Conservation (phyloP, 2,113 vertebrate species). For the Tetraodon nigroviridis region DNA sequence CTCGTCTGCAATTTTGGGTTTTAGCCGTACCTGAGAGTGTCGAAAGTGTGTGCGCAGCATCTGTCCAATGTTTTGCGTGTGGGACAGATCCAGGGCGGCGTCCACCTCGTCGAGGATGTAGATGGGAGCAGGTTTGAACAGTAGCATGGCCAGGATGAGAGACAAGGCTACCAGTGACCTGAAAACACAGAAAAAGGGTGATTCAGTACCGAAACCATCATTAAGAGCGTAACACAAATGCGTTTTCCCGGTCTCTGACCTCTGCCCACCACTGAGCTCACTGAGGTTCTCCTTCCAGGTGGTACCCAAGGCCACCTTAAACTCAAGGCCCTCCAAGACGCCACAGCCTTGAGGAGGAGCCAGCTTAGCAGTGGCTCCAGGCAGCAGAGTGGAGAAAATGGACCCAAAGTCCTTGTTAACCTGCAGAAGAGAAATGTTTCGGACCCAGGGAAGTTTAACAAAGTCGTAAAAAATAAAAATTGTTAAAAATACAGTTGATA, state of each 20-base stretch:
- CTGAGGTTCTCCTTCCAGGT: conserved; percentile 97
- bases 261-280: conserved; percentile 95
- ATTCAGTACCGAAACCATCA: background rate
- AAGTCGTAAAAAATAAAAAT: too few species aligned
- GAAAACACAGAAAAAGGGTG: conserved; percentile 17
- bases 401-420: conserved; percentile 94
- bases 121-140: conserved; percentile 97
- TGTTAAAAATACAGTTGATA: too few species aligned
- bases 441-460: background rate
- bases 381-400: conserved; percentile 91
- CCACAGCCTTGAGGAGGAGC: conserved; percentile 73
- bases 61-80: conserved; percentile 97
- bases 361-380: conserved; percentile 85
- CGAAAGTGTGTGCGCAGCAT: conserved; percentile 91
- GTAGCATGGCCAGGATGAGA: conserved; percentile 91
- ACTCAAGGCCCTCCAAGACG: conserved; percentile 83
- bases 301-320: conserved; percentile 90
- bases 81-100: conserved; percentile 93
- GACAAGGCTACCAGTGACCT: conserved; percentile 95
- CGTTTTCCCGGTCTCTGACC: conserved; percentile 63
- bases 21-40: conserved; percentile 83
- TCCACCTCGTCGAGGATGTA: conserved; percentile 98
- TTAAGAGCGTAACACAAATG: background rate
- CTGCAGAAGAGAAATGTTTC: conserved; percentile 58
- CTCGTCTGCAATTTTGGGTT: background rate